Conservation (phyloP, 1,140 invertebrate genomes). For the Drosophila lini region DNA sequence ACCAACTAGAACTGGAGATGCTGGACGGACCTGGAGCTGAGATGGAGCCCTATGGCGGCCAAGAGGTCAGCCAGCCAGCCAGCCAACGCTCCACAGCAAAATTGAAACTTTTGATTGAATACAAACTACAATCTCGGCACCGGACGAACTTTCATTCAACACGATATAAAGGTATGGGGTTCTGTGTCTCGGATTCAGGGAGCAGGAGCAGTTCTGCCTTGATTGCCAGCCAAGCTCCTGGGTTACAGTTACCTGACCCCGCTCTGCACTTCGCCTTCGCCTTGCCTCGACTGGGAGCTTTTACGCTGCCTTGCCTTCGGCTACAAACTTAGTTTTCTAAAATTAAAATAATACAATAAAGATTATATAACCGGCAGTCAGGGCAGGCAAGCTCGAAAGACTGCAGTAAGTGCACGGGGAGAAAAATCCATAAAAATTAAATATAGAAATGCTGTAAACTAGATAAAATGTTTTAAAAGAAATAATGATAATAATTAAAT, state of each 20-base stretch:
- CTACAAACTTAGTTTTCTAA: conserved; percentile 76
- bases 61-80: conserved; percentile 36
- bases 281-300: conserved; percentile 21
- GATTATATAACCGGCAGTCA: conserved; percentile 65
- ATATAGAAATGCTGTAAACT: not conserved
- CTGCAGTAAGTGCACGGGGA: conserved; percentile 10
- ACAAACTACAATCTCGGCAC: conserved; percentile 75
- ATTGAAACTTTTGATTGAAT: conserved; percentile 83
- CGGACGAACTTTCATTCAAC: conserved; percentile 54
- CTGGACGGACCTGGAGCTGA: conserved; percentile 9
- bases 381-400: conserved; percentile 20
- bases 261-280: not conserved
- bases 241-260: conserved; percentile 37
- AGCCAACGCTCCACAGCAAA: conserved; percentile 62
- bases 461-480: not conserved
- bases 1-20: conserved; percentile 38
- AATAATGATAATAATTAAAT: not conserved
- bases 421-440: not conserved
- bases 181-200: conserved; percentile 27
- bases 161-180: conserved; percentile 1
- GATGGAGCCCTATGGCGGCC: conserved; percentile 23
- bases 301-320: conserved; percentile 34
- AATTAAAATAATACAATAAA: conserved; percentile 83
- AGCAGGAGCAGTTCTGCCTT: conserved; percentile 4
- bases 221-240: conserved; percentile 42